Evolutionary conservation across 2,797 vertebrate species (phyloP), one percentile per base, ranked within the genome.

Genomic region (Okamejei kenojei): DNA sequence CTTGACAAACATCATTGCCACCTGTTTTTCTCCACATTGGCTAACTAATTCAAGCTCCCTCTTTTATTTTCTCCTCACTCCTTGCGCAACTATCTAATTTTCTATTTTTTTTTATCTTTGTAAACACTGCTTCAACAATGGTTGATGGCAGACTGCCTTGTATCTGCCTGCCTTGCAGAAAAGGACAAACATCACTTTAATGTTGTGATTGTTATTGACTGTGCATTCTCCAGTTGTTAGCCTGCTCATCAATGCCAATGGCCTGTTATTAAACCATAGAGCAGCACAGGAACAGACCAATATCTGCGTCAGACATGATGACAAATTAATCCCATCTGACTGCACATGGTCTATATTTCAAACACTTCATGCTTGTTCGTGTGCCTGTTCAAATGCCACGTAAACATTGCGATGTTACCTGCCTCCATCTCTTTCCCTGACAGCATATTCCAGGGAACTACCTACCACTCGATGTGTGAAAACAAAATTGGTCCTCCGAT

Each of bases 21-120:
- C 2, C 45, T 86, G 82, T 86, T 29, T 86, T 86, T 86, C 82
- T 65, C 82, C 82, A 86, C 82, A 9, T 86, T 86, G 17, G 29
- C 63, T n/a, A 32, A 65, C 58, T 65, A 86, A 58, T 63, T 61
- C 63, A 86, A 86, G 6, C 54, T 5, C 54, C 26, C 29, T 61
- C 82, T 15, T 54, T 54, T 29, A 5, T 61, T 86, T 32, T 15
- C 58, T 61, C 58, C 82, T 86, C 10, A 45, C 9, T 7, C n/a
- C 65, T 32, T 86, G 26, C 26, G 21, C 80, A 86, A 61, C 26
- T n/a, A 32, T 63, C 26, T 86, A 86, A 86, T 86, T 54, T 54
- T 54, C 45, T 65, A 29, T 19, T 5, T 3, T 86, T n/a, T 86
- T 86, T 15, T 8, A 0, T 63, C 23, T 65, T 63, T 61, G 63